Conservation (phyloP, 2,113 vertebrate species). For the Paracanthobrama guichenoti region DNA sequence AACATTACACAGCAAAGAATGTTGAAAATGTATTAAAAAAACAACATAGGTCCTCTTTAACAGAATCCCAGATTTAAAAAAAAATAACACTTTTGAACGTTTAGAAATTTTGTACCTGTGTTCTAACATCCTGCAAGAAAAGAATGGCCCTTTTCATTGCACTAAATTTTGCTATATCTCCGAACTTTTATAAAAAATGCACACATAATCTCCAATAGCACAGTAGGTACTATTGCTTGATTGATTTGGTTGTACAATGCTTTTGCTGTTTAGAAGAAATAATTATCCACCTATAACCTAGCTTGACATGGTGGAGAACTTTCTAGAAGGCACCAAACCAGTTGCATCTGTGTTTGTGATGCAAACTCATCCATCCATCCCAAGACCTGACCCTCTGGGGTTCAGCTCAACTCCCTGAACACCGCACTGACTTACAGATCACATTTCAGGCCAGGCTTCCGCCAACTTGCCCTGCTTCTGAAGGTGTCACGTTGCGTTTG, state of each 20-base stretch:
- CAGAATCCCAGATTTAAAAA: not conserved
- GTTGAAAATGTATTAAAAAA: too few species aligned
- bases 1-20: not conserved
- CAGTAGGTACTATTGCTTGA: not conserved
- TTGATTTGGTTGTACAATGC: not conserved
- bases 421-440: conserved; percentile 37
- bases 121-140: too few species aligned
- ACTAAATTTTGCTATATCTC: not conserved
- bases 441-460: conserved; percentile 41
- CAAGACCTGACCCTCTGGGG: conserved; percentile 4
- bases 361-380: conserved; percentile 32
- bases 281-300: conserved; percentile 11
- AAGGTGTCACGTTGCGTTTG: conserved; percentile 29
- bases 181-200: not conserved
- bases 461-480: conserved; percentile 23
- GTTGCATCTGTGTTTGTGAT: conserved; percentile 30
- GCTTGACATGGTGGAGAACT: not conserved
- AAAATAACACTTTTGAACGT: not conserved
- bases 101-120: not conserved
- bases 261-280: not conserved
- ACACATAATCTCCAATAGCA: not conserved
- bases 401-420: conserved; percentile 33
- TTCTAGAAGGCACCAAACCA: not conserved
- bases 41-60: too few species aligned
- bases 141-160: not conserved